A percentile compares a stretch with the other conserved stretches of the same genome.
phyloP scores from a whole-genome alignment of 2,797 vertebrate species.

The Distichodus sexfasciatus region DNA sequence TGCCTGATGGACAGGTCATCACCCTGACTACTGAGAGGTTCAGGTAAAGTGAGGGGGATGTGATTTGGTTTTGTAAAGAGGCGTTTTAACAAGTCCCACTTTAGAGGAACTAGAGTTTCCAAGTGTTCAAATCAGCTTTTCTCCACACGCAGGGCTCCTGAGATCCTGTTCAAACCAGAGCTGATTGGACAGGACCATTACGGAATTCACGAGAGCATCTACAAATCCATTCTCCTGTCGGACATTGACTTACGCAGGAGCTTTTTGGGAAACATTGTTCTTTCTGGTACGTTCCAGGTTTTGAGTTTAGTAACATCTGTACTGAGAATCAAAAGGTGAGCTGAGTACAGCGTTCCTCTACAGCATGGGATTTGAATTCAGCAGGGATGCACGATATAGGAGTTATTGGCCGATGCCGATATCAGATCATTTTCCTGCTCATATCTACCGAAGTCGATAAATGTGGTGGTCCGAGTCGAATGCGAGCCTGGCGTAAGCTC shows the following conservation, averaged over 20 bases:
- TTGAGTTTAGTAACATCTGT: neutral
- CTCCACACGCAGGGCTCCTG: conserved; percentile 64
- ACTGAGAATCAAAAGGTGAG: too few relatives aligned
- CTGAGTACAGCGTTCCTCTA: neutral
- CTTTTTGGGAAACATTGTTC: conserved; percentile 70
- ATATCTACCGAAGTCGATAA: too few relatives aligned
- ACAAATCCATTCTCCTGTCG: conserved; percentile 69
- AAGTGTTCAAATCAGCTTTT: too few relatives aligned
- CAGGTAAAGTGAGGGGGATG: conserved; percentile 67
- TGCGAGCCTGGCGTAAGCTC: too few relatives aligned
- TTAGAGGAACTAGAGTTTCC: too few relatives aligned
- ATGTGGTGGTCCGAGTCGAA: too few relatives aligned
- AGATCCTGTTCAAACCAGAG: conserved; percentile 76
- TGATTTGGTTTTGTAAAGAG: neutral
- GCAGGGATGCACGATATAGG: too few relatives aligned
- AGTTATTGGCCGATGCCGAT: too few relatives aligned
- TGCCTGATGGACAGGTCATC: conserved; percentile 72
- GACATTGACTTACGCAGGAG: conserved; percentile 73
- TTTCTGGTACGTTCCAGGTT: conserved; percentile 66
- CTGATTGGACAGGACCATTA: conserved; percentile 74
- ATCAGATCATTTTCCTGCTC: too few relatives aligned
- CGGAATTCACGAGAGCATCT: conserved; percentile 75
- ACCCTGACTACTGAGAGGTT: conserved; percentile 65
- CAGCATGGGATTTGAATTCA: too few relatives aligned
- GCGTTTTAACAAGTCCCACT: too few relatives aligned